Percentiles rank a stretch among this genome's conserved stretches.
Conservation (phyloP, 1,140 invertebrate species). For the Temnothorax longispinosus region DNA sequence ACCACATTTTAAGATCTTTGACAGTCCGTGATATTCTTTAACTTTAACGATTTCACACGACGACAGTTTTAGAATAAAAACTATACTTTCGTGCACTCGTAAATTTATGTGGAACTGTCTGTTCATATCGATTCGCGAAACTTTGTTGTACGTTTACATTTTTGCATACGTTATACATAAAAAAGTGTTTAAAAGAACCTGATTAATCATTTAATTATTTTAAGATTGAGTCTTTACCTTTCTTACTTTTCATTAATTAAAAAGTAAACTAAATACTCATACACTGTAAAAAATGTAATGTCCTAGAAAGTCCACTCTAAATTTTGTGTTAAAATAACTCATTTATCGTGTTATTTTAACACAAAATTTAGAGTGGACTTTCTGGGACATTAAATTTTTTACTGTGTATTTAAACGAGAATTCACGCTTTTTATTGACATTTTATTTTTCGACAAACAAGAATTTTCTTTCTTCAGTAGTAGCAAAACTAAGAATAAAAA, state of each 20-base stretch:
- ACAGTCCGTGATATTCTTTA: conserved; percentile 37
- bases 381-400: no score
- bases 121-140: conserved; percentile 2
- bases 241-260: not conserved
- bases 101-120: not conserved
- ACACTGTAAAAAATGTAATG: no score
- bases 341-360: no score
- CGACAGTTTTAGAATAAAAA: conserved; percentile 19
- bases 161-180: not conserved
- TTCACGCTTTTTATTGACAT: not conserved
- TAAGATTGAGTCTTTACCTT: not conserved
- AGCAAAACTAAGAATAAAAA: not conserved
- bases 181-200: not conserved
- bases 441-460: no score
- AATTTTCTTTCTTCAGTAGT: not conserved
- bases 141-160: not conserved
- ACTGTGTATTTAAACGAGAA: not conserved
- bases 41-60: conserved; percentile 35
- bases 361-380: no score
- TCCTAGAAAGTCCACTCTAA: no score
- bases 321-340: no score
- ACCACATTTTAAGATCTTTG: conserved; percentile 42
- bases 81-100: not conserved
- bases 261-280: no score
- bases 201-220: not conserved